phyloP scores from a whole-genome alignment of 2,888 invertebrate genomes.

The Anthoptus insignis region DNA sequence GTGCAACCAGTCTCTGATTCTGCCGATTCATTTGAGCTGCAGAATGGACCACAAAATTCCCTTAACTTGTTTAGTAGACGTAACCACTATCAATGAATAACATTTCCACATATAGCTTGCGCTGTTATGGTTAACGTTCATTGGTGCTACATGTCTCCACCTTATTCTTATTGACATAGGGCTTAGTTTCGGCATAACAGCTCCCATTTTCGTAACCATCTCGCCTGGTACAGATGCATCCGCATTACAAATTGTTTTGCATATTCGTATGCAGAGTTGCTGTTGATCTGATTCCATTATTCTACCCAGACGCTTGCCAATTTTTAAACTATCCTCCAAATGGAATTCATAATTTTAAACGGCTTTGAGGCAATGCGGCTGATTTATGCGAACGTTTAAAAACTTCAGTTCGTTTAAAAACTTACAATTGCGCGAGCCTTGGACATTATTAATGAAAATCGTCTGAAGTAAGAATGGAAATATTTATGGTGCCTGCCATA shows the following conservation, averaged over 20 bases:
- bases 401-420: not conserved
- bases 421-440: no score
- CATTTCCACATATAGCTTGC: conserved; percentile 14
- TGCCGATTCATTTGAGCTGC: no score
- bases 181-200: not conserved
- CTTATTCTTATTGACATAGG: conserved; percentile 7
- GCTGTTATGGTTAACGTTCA: conserved; percentile 27
- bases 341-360: conserved; percentile 30
- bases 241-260: conserved; percentile 37
- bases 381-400: conserved; percentile 10
- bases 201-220: conserved; percentile 20
- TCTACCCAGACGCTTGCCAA: conserved; percentile 22
- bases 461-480: no score
- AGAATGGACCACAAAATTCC: not conserved
- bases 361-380: conserved; percentile 10
- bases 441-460: no score
- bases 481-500: no score
- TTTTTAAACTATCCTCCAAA: conserved; percentile 23
- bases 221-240: conserved; percentile 30
- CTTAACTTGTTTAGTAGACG: not conserved
- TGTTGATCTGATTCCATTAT: conserved; percentile 33
- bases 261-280: conserved; percentile 30
- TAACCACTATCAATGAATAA: conserved; percentile 13
- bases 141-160: conserved; percentile 15
- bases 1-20: no score